Evolutionary conservation across 2,113 vertebrate species (phyloP).

Genomic region (Dascyllus trimaculatus): DNA sequence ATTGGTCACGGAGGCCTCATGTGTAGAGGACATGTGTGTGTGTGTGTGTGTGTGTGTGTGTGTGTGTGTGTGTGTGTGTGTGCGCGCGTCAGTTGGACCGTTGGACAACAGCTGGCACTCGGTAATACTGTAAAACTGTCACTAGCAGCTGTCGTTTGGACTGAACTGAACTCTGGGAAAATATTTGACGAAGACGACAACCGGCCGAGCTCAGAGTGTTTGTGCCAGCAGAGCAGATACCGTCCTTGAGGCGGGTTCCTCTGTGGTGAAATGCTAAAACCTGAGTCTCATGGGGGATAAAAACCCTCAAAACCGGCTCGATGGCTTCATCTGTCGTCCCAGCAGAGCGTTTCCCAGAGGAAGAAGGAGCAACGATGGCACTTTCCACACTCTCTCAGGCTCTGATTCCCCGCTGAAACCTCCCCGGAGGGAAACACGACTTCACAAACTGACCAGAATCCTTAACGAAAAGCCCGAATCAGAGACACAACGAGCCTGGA

Average conservation of each 20-base stretch:
- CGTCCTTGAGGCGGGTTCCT: not conserved
- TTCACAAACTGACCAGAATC: conserved; percentile 45
- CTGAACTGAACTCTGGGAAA: conserved; percentile 46
- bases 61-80: too few relatives aligned
- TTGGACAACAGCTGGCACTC: conserved; percentile 70
- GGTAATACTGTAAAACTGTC: conserved; percentile 41
- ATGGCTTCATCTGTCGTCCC: conserved; percentile 28
- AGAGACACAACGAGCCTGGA: conserved; percentile 8
- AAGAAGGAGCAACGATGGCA: not conserved
- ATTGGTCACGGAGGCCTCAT: conserved; percentile 55
- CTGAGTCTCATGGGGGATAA: too few relatives aligned
- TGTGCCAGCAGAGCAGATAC: not conserved
- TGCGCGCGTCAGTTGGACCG: conserved; percentile 9
- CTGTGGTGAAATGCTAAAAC: too few relatives aligned
- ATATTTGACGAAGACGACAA: conserved; percentile 19
- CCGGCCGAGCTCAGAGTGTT: conserved; percentile 1
- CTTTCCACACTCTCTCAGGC: not conserved
- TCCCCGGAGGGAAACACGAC: conserved; percentile 10
- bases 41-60: too few relatives aligned
- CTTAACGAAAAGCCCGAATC: conserved; percentile 10
- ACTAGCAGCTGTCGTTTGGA: conserved; percentile 63
- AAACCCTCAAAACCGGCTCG: not conserved
- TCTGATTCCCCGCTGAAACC: conserved; percentile 1
- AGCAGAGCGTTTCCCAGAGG: conserved; percentile 6
- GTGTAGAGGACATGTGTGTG: conserved; percentile 11